Evolutionary conservation across 2,888 invertebrate species (phyloP), one percentile per base, ranked within the genome.

Genomic region (Ethmia dodecea): DNA sequence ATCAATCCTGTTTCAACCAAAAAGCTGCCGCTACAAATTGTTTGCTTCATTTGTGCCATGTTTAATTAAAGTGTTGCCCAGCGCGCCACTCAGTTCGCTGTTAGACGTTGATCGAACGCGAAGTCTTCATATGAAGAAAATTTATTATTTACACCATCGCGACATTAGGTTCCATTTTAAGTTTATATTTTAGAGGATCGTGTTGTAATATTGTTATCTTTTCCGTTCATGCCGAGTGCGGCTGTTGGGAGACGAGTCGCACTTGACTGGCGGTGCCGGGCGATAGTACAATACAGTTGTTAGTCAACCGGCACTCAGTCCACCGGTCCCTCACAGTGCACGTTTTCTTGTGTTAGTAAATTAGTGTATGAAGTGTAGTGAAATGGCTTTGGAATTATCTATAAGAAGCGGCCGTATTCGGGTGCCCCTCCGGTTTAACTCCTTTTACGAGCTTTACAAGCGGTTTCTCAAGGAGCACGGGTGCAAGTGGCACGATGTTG

Each of bases 1-100:
- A 69, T 77, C 62, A 69, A 84, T 83, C 84, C 81, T 77, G 86
- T 84, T 86, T 51, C 33, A 84, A 83, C 81, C 72, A 71, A 77
- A n/a, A 72, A 75, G 56, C 54, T 59, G 68, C 64, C 52, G 61
- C 62, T 62, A 67, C 56, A 63, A 64, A 69, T 69, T 59, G 65
- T 64, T 68, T 58, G 64, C 54, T 68, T 60, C 63, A 69, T 71
- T 71, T 62, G 60, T 47, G 62, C 52, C 65, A 63, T 70, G 68
- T 69, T 75, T 77, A 79, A 83, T 83, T 78, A 66, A 69, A 65
- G 43, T 54, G 64, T 53, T 52, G 49, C 63, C 47, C 53, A 54
- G 49, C 49, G 45, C 47, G 57, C 56, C 58, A 51, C 62, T 62
- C 74, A 77, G 77, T 77, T 59, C 48, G 48, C 54, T 57, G 52